These are phyloP conservation scores for Phortica variegata DNA, from an alignment of 1,140 invertebrate species.

Conservation along the genomic window DNA sequence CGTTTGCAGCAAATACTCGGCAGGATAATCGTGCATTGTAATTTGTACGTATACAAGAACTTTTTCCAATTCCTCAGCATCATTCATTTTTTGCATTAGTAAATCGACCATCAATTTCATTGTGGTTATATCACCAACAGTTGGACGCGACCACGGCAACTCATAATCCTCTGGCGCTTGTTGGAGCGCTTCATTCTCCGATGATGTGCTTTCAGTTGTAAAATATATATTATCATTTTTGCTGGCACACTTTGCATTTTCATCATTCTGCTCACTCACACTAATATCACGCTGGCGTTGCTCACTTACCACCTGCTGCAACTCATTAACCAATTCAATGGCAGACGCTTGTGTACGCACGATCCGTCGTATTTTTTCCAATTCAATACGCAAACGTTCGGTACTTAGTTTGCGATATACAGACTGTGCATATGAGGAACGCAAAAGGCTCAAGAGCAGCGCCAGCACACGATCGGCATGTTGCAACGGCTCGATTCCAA, in stretches of 20 bases:
- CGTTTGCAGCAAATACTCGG: slow-evolving; percentile 40
- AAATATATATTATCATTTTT: not conserved
- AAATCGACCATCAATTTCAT: slow-evolving; percentile 30
- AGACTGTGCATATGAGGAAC: slow-evolving; percentile 24
- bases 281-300: no score
- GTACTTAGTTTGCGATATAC: slow-evolving; percentile 26
- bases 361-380: slow-evolving; percentile 30
- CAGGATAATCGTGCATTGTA: slow-evolving; percentile 42
- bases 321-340: slow-evolving; percentile 26
- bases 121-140: slow-evolving; percentile 24
- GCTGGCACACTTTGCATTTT: slow-evolving; percentile 17
- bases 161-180: slow-evolving; percentile 17
- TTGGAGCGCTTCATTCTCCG: not conserved
- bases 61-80: slow-evolving; percentile 19
- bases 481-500: slow-evolving; percentile 22
- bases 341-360: slow-evolving; percentile 6
- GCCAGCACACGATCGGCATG: slow-evolving; percentile 30
- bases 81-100: not conserved
- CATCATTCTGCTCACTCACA: no score
- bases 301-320: slow-evolving; percentile 13
- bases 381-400: slow-evolving; percentile 24
- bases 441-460: slow-evolving; percentile 34
- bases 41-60: slow-evolving; percentile 27
- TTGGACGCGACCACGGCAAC: slow-evolving; percentile 27
- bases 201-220: not conserved